Base-by-base conservation (phyloP, 2,888 invertebrate species). In the Acrobasis suavella region DNA sequence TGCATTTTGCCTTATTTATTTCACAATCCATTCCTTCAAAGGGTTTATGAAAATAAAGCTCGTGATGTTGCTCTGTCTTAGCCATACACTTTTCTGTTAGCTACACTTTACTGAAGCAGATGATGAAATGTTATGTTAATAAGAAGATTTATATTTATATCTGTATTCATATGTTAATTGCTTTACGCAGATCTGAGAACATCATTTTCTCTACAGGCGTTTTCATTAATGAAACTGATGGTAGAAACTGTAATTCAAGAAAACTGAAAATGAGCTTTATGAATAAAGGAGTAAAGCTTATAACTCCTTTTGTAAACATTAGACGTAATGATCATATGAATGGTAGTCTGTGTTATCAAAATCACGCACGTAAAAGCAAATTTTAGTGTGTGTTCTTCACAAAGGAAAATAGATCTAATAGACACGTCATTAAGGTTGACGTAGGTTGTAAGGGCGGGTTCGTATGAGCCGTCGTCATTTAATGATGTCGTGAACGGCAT, bases 401-500 rank as follows among this genome's bases (percentile, higher is more conserved):
- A 68, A 55, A 58, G 64, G 58, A 78, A 73, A 72, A 65, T 72
- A 58, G 58, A 16, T 56, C 64, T 64, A 58, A 70, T 15, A n/a
- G 9, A 9, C 9, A 22, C 52, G 16, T 17, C 5, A 22, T 42
- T 42, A 60, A 39, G 60, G 60, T 12, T 42, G n/a, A 15, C 51
- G 16, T 42, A 22, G 22, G 15, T 8, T 39, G 60, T 7, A 60
- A 42, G 39, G n/a, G 8, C 12, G 12, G 49, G 9, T 60, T 42
- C 50, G 62, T 50, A 49, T 49, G 15, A 55, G 74, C 78, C 76
- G 81, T 74, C 82, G 80, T 84, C 83, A 82, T 86, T 85, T 86
- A 86, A 86, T 86, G 86, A 86, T 83, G 86, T 84, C 87, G 82
- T 80, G 78, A 80, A 83, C 79, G 78, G 82, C 75, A 80, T 76